Base-by-base conservation (phyloP, 2,888 invertebrate species). In the Meandrusa payeni region DNA sequence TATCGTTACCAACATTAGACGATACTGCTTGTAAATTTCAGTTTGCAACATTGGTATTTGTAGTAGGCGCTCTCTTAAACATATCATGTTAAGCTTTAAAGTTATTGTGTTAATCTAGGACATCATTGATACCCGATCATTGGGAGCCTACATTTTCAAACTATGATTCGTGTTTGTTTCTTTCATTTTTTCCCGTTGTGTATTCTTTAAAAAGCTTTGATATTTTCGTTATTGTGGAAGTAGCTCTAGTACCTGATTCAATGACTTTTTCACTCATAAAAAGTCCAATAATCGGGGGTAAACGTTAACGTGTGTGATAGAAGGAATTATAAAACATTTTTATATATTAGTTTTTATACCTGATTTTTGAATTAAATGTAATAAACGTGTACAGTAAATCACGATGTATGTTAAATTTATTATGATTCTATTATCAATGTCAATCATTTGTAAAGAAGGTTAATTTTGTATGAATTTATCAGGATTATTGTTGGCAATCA, bases 211-310 rank as follows among this genome's bases (percentile, higher is more conserved):
- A 28, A 9, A 27, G 3, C 46, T 43, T 55, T 41, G 40, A 65
- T 61, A 49, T 61, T 70, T 76, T 71, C 48, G 55, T 55, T 47
- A 63, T 55, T 47, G 51, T 57, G 48, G 51, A 68, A 54, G 32
- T 1, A 29, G 59, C 23, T 20, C 47, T 46, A 46, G 81, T 64
- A 78, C 81, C 73, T 64, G 70, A 65, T 81, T 85, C 57, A 66
- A 69, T 76, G 81, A 61, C 74, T 81, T 86, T 85, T 81, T 72
- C 52, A 13, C 3, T 24, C 9, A 58, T 61, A 80, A 85, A 85
- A 86, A 80, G 63, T 76, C 79, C 66, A 80, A 51, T 63, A 85
- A 76, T 76, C 62, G 72, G 78, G 81, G 43, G 78, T 51, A n/a
- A n/a, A n/a, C n/a, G n/a, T 11, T 29, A 24, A 11, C 17, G 29